Evolutionary conservation across 2,888 invertebrate species (phyloP).

Genomic region (Cyclophora punctaria): DNA sequence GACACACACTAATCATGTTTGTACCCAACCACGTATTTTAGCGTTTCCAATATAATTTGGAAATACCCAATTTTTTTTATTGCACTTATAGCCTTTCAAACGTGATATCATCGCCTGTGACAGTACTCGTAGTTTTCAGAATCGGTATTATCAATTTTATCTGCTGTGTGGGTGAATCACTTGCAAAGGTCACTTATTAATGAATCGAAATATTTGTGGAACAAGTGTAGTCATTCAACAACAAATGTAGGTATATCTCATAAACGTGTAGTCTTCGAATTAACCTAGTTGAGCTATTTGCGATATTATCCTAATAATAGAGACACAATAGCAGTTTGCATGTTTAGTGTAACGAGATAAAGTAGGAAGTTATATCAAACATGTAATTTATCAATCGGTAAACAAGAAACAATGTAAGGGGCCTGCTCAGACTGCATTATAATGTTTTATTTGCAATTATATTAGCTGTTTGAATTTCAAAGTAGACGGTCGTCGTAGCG

Average conservation of each 20-base stretch:
- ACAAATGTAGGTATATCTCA: no score
- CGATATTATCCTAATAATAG: no score
- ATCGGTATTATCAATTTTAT: no score
- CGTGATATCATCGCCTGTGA: no score
- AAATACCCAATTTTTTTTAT: constrained; percentile 25
- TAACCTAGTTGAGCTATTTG: no score
- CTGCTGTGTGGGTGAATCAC: no score
- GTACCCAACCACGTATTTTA: constrained; percentile 44
- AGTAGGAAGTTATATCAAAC: constrained; percentile 14
- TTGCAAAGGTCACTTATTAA: no score
- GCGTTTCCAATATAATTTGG: constrained; percentile 26
- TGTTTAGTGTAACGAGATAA: background rate
- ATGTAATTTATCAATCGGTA: constrained; percentile 29
- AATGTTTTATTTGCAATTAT: constrained; percentile 38
- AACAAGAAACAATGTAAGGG: constrained; percentile 20
- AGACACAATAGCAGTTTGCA: no score
- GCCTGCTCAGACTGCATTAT: constrained; percentile 21
- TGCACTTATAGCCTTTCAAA: background rate
- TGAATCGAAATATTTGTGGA: no score
- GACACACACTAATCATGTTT: constrained; percentile 47
- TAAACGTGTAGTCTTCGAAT: no score
- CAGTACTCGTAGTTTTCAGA: no score
- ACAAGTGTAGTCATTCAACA: no score
- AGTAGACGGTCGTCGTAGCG: constrained; percentile 24
- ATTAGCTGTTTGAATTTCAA: constrained; percentile 54